These are phyloP conservation scores for Chiridota heheva DNA, from an alignment of 35 echinoderm and acorn worm species.

Conservation along the genomic window DNA sequence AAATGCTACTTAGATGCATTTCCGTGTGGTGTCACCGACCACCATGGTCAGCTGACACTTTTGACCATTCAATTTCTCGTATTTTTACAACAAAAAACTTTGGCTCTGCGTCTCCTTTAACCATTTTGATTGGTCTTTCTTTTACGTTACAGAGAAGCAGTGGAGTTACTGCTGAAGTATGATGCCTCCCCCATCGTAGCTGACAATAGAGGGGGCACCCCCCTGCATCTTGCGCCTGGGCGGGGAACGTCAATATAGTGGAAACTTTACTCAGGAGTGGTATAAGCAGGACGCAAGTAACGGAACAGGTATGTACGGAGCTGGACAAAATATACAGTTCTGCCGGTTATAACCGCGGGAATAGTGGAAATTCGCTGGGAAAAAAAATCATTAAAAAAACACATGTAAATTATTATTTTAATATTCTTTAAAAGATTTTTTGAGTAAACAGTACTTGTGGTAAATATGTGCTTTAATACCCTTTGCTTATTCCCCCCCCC, in stretches of 20 bases:
- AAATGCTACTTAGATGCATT: too few relatives aligned
- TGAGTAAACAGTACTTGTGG: too few relatives aligned
- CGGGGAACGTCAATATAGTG: constrained; percentile 71
- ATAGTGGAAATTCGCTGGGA: neutral
- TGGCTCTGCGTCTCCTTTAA: neutral
- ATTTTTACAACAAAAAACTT: neutral
- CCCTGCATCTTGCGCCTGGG: constrained; percentile 96
- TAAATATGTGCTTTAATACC: too few relatives aligned
- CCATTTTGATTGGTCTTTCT: neutral
- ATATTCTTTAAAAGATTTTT: neutral
- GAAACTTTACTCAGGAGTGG: constrained; percentile 48
- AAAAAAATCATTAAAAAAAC: constrained; percentile 9
- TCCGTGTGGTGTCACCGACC: neutral
- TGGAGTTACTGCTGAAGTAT: constrained; percentile 71
- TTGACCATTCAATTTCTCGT: neutral
- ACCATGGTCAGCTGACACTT: neutral
- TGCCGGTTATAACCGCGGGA: too few relatives aligned
- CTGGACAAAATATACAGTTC: too few relatives aligned
- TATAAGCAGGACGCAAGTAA: constrained; percentile 63
- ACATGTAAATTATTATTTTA: neutral
- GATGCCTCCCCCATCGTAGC: constrained; percentile 78
- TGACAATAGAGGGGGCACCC: constrained; percentile 77
- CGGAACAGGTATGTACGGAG: constrained; percentile 94
- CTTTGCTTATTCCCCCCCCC: too few relatives aligned
- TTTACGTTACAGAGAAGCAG: constrained; percentile 57